Percentiles rank a stretch among this genome's conserved stretches.
phyloP scores from a whole-genome alignment of 2,888 invertebrate species.

The Syrista parreyssii region DNA sequence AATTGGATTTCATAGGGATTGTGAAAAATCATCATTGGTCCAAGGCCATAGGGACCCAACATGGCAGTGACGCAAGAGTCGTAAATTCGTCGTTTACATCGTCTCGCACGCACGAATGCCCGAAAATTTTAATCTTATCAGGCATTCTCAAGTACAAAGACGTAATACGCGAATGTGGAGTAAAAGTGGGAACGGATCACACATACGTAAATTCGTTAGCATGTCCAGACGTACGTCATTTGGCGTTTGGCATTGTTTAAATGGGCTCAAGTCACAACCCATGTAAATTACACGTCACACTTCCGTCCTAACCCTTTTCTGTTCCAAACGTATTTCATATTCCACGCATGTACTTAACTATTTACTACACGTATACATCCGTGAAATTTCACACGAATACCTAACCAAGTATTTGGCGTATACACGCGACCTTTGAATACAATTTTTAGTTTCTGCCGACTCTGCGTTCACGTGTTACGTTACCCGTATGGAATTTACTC shows the following conservation, averaged over 20 bases:
- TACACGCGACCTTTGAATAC: background rate
- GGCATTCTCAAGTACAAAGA: background rate
- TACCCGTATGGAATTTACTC: background rate
- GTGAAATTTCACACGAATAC: background rate
- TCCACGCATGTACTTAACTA: background rate
- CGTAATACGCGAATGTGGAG: background rate
- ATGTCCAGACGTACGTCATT: background rate
- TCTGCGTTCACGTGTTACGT: background rate
- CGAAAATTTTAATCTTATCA: background rate
- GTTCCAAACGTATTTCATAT: background rate
- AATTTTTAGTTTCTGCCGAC: background rate
- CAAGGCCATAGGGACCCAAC: background rate
- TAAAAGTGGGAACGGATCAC: background rate
- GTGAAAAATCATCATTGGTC: background rate
- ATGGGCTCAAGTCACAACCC: background rate
- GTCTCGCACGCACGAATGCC: constrained; percentile 16
- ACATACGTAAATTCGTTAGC: background rate
- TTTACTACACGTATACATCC: background rate
- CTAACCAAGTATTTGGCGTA: background rate
- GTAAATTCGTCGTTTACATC: constrained; percentile 34
- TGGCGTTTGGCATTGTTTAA: background rate
- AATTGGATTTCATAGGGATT: background rate
- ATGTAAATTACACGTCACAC: background rate
- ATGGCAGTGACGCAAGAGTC: background rate
- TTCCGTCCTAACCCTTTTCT: background rate